Evolutionary conservation across 64 coral and sea anemone species (phyloP).

Genomic region (Stichodactyla mertensii): DNA sequence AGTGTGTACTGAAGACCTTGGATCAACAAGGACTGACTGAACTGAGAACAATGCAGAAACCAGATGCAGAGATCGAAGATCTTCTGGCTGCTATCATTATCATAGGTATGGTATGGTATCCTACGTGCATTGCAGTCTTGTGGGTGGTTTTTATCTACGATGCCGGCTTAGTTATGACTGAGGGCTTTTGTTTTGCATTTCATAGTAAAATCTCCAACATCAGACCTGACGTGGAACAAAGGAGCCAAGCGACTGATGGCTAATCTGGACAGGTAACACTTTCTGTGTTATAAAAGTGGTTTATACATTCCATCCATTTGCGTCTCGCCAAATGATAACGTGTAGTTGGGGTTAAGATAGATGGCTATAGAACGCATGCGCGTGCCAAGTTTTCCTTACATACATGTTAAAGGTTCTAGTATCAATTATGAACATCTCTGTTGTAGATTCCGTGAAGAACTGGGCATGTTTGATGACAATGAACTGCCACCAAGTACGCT

Average conservation of each 20-base stretch:
- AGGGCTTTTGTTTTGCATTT: slow-evolving; percentile 3
- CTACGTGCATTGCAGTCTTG: not conserved
- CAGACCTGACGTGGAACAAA: slow-evolving; percentile 98
- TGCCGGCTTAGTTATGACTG: not conserved
- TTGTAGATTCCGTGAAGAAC: slow-evolving; percentile 86
- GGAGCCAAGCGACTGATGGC: slow-evolving; percentile 98
- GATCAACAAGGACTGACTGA: slow-evolving; percentile 72
- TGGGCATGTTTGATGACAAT: slow-evolving; percentile 78
- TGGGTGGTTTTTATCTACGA: not conserved
- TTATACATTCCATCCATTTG: too few relatives aligned
- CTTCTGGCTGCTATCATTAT: slow-evolving; percentile 90
- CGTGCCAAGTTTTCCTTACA: too few relatives aligned
- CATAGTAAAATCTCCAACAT: slow-evolving; percentile 88
- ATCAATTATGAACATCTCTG: not conserved
- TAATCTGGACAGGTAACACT: slow-evolving; percentile 82
- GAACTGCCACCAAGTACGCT: slow-evolving; percentile 77
- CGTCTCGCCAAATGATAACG: too few relatives aligned
- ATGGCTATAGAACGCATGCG: too few relatives aligned
- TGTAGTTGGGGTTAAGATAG: too few relatives aligned
- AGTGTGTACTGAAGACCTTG: slow-evolving; percentile 64
- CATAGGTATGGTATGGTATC: slow-evolving; percentile 66
- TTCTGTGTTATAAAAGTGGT: not conserved
- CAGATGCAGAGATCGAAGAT: slow-evolving; percentile 95
- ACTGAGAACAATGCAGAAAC: slow-evolving; percentile 90
- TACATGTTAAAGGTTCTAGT: too few relatives aligned